Evolutionary conservation across 2,888 invertebrate species (phyloP), one percentile per base, ranked within the genome.

Genomic region (Drosophila longiperda): DNA sequence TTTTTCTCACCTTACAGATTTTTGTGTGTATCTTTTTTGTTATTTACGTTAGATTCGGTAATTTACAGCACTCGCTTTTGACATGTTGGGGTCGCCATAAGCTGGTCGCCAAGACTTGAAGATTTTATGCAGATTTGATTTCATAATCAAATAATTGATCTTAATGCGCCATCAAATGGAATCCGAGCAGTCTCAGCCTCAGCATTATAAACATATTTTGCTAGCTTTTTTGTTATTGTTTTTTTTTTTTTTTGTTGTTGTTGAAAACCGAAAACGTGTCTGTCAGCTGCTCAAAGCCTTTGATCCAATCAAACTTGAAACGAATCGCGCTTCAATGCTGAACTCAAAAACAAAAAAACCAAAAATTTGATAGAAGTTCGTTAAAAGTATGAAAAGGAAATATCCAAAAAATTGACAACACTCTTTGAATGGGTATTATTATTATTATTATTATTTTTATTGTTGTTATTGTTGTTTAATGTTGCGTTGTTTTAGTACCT

Each of bases 91-190:
- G 73, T 81, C 83, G 72, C 59, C 64, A 53, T 83, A 80, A 84
- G 85, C 81, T 65, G 82, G 73, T 62, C 86, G 26, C 26, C 85
- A 73, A 80, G 79, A 84, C 89, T 84, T 77, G 73, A 75, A 82
- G 87, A 91, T 91, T 90, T 87, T 76, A 91, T 89, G 91, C 89
- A 86, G 91, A 91, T 90, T 91, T 89, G 82, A 82, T 90, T 92
- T 90, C 90, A 83, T 89, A 92, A 92, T 91, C 91, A 91, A 91
- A 92, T 91, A 91, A 91, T 92, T 91, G 91, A 92, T 92, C 92
- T 92, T 91, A 92, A 91, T 91, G 90, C 91, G 91, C 82, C 90
- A 80, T 83, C 90, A 87, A 90, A 89, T 84, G 80, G 77, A 80
- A 53, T 72, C 49, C 60, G 48, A 64, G 68, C 70, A 45, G 29